Conservation (phyloP, 1,140 invertebrate genomes). For the Ceratosolen fusciceps region DNA sequence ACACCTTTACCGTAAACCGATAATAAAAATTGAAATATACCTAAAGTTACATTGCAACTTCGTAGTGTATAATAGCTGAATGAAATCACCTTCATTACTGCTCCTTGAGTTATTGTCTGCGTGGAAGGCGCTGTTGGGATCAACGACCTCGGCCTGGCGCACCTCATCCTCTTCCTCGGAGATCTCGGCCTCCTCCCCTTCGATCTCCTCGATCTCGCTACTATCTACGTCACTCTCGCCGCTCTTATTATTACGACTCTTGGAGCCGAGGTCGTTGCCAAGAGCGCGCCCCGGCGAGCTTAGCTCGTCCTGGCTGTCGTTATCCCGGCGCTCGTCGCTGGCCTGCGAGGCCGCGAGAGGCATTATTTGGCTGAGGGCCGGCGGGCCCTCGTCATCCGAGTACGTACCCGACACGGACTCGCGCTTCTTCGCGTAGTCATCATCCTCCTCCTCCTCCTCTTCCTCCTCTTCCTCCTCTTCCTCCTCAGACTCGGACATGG, state of each 20-base stretch:
- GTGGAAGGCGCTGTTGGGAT: conserved; percentile 39
- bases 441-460: conserved; percentile 36
- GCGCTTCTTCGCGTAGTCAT: conserved; percentile 29
- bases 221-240: conserved; percentile 44
- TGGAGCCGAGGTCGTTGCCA: neutral
- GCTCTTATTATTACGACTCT: conserved; percentile 27
- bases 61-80: conserved; percentile 28
- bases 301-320: conserved; percentile 40
- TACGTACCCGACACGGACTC: conserved; percentile 51
- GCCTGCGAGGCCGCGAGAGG: conserved; percentile 53
- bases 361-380: conserved; percentile 66
- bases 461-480: conserved; percentile 38
- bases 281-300: neutral
- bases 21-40: conserved; percentile 22
- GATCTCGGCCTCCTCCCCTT: conserved; percentile 31
- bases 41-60: conserved; percentile 22
- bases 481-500: conserved; percentile 45
- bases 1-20: conserved; percentile 1
- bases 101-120: conserved; percentile 41
- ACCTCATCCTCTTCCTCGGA: conserved; percentile 50
- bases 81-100: conserved; percentile 44
- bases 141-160: conserved; percentile 48
- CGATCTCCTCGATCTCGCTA: conserved; percentile 45
- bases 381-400: conserved; percentile 67
- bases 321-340: conserved; percentile 36